phyloP scores from a whole-genome alignment of 2,797 vertebrate genomes.

The Odontamblyopus lacepedii region DNA sequence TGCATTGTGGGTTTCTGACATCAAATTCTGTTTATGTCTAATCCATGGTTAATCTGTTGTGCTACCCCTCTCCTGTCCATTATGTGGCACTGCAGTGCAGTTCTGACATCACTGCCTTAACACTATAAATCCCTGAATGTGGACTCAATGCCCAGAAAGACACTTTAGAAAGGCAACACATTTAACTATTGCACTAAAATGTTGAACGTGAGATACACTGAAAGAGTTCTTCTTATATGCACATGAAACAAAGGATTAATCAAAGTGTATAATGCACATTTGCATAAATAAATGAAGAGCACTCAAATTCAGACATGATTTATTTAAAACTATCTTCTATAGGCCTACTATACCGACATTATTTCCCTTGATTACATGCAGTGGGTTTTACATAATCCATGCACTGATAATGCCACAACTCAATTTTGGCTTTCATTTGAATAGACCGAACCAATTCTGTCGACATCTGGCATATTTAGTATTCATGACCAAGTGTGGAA shows the following conservation, averaged over 20 bases:
- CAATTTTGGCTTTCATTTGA: conserved; percentile 20
- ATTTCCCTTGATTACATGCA: conserved; percentile 38
- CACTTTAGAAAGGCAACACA: conserved; percentile 24
- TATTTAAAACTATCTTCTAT: conserved; percentile 35
- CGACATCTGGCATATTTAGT: conserved; percentile 57
- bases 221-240: conserved; percentile 14
- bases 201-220: conserved; percentile 1
- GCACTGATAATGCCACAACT: conserved; percentile 23
- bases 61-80: conserved; percentile 67
- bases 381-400: conserved; percentile 49
- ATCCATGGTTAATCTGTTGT: conserved; percentile 18
- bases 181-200: conserved; percentile 17
- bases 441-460: conserved; percentile 22
- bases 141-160: conserved; percentile 12
- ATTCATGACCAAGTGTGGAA: conserved; percentile 49
- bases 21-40: neutral
- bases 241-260: conserved; percentile 2
- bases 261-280: conserved; percentile 27
- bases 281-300: conserved; percentile 34
- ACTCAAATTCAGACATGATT: conserved; percentile 32
- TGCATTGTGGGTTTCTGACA: conserved; percentile 9
- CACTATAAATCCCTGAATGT: conserved; percentile 39
- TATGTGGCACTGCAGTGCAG: conserved; percentile 73
- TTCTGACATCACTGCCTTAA: conserved; percentile 36
- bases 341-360: conserved; percentile 16